These are phyloP conservation scores for Hirtodrosophila histrioides DNA, from an alignment of 2,888 invertebrate genomes.

Conservation along the genomic window DNA sequence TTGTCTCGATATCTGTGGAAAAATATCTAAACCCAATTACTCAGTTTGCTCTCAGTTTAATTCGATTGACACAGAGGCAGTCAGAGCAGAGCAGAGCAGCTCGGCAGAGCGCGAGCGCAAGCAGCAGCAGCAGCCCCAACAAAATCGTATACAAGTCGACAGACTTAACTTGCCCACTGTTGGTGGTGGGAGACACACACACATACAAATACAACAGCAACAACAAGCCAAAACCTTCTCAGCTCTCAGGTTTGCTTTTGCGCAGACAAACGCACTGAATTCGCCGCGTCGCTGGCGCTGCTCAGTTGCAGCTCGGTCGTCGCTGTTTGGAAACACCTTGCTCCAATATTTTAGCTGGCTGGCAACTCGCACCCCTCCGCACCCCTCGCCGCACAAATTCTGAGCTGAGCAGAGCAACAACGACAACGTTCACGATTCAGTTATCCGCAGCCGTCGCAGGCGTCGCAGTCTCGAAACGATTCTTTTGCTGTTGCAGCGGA, in stretches of 20 bases:
- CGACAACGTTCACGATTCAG: slow-evolving; percentile 36
- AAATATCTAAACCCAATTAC: slow-evolving; percentile 82
- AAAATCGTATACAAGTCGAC: slow-evolving; percentile 46
- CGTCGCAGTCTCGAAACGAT: slow-evolving; percentile 50
- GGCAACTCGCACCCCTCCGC: background rate
- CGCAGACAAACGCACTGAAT: slow-evolving; percentile 63
- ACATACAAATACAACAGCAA: slow-evolving; percentile 30
- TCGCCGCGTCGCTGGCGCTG: slow-evolving; percentile 47
- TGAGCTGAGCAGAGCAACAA: slow-evolving; percentile 23
- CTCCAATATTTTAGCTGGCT: slow-evolving; percentile 67
- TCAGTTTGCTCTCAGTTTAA: slow-evolving; percentile 78
- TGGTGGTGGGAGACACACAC: slow-evolving; percentile 61
- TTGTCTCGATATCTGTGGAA: slow-evolving; percentile 75
- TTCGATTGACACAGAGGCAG: slow-evolving; percentile 75
- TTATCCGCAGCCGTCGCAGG: slow-evolving; percentile 26
- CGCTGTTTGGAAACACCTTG: slow-evolving; percentile 76
- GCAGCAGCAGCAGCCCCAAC: slow-evolving; percentile 52
- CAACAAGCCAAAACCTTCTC: slow-evolving; percentile 43
- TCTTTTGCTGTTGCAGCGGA: slow-evolving; percentile 66
- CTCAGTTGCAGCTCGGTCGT: slow-evolving; percentile 42
- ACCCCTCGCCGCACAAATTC: slow-evolving; percentile 5
- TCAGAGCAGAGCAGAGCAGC: slow-evolving; percentile 30
- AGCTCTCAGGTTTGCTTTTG: slow-evolving; percentile 67
- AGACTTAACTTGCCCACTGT: slow-evolving; percentile 59
- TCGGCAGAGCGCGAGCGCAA: slow-evolving; percentile 53